Evolutionary conservation across 2,113 vertebrate species (phyloP).

Genomic region (Cynoglossus semilaevis): DNA sequence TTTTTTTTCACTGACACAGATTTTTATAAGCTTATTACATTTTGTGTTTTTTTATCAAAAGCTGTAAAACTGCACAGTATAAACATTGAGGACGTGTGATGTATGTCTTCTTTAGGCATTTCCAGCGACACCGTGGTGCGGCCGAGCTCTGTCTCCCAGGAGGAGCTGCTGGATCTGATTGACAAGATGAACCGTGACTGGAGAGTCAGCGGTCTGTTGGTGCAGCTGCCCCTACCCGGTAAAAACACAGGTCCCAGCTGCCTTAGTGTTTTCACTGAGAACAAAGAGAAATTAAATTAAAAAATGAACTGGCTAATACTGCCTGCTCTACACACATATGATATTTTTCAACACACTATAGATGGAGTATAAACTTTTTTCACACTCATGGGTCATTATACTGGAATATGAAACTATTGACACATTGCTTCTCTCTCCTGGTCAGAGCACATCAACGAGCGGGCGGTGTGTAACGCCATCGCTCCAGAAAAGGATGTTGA

Average conservation of each 20-base stretch:
- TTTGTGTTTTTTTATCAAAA: not conserved
- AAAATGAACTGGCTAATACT: too few relatives aligned
- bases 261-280: not conserved
- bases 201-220: conserved; percentile 85
- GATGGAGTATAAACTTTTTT: too few relatives aligned
- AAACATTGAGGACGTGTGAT: conserved; percentile 5
- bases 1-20: too few relatives aligned
- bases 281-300: not conserved
- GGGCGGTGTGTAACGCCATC: conserved; percentile 84
- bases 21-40: not conserved
- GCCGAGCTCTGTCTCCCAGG: conserved; percentile 83
- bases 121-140: conserved; percentile 85
- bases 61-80: not conserved
- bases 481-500: conserved; percentile 92
- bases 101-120: conserved; percentile 63
- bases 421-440: conserved; percentile 15
- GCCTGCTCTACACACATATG: too few relatives aligned
- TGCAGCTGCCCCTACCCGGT: conserved; percentile 87
- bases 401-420: too few relatives aligned
- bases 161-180: conserved; percentile 85
- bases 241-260: conserved; percentile 24
- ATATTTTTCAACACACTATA: too few relatives aligned
- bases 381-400: too few relatives aligned
- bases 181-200: conserved; percentile 85
- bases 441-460: conserved; percentile 85